Evolutionary conservation across 2,113 vertebrate species (phyloP).

Genomic region (Ploceus nigricollis): DNA sequence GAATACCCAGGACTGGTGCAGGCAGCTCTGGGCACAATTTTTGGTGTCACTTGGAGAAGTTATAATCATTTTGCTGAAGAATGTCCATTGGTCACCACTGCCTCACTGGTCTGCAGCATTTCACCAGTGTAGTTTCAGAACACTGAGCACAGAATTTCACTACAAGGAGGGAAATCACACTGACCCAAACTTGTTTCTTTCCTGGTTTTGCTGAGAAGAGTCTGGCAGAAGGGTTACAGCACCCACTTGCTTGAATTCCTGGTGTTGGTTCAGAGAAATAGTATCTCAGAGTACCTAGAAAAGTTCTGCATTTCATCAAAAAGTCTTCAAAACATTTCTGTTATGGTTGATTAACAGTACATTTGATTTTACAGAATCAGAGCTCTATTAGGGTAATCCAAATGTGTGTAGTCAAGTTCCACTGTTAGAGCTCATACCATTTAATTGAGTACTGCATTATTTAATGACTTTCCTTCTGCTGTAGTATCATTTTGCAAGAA

Average conservation of each 20-base stretch:
- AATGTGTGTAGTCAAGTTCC: not conserved
- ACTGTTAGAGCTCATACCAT: not conserved
- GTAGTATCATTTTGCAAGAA: not conserved
- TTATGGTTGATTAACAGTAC: not conserved
- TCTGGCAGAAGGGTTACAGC: not conserved
- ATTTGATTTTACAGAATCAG: not conserved
- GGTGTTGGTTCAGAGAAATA: not conserved
- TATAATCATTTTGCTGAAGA: not conserved
- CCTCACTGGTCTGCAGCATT: not conserved
- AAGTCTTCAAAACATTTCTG: not conserved
- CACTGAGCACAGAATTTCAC: not conserved
- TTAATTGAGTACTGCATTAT: not conserved
- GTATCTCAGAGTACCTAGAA: not conserved
- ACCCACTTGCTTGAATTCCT: not conserved
- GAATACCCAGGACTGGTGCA: fast-evolving
- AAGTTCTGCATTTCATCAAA: not conserved
- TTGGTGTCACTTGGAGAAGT: not conserved
- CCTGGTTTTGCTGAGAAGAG: not conserved
- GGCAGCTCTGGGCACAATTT: not conserved
- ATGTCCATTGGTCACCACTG: not conserved
- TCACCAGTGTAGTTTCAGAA: not conserved
- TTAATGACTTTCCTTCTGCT: not conserved
- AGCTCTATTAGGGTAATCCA: not conserved
- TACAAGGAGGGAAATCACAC: not conserved
- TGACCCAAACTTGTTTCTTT: not conserved